A percentile compares a stretch with the other conserved stretches of the same genome.
phyloP scores from a whole-genome alignment of 2,888 invertebrate genomes.

The Desoria tigrina region DNA sequence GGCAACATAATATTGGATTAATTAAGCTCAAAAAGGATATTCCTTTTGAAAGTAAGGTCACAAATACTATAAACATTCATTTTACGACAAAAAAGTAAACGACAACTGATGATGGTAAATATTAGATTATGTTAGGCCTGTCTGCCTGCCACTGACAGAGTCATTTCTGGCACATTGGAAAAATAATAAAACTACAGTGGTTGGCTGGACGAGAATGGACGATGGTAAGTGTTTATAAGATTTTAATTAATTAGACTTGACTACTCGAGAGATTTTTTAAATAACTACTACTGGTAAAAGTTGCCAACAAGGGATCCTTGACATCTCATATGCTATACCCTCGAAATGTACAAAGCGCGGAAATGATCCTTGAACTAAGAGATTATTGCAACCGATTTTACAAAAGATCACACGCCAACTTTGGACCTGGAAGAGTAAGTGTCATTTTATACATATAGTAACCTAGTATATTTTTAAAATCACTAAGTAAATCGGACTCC shows the following conservation, averaged over 20 bases:
- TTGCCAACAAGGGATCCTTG: neutral
- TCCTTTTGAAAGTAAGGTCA: neutral
- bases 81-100: no score
- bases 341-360: neutral
- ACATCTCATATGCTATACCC: conserved; percentile 10
- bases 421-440: conserved; percentile 14
- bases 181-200: conserved; percentile 4
- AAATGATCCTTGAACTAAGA: conserved; percentile 5
- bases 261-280: no score
- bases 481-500: neutral
- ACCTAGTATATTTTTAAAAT: neutral
- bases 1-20: conserved; percentile 7
- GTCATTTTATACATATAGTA: neutral
- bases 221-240: conserved; percentile 3
- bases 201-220: conserved; percentile 10
- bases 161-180: neutral
- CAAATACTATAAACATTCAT: neutral
- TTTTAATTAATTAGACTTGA: neutral
- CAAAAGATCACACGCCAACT: conserved; percentile 13
- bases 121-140: conserved; percentile 1
- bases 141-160: conserved; percentile 7
- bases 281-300: no score
- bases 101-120: neutral
- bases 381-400: conserved; percentile 15
- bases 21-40: neutral